These are phyloP conservation scores for Sparus aurata DNA, from an alignment of 2,797 vertebrate species.

Conservation along the genomic window DNA sequence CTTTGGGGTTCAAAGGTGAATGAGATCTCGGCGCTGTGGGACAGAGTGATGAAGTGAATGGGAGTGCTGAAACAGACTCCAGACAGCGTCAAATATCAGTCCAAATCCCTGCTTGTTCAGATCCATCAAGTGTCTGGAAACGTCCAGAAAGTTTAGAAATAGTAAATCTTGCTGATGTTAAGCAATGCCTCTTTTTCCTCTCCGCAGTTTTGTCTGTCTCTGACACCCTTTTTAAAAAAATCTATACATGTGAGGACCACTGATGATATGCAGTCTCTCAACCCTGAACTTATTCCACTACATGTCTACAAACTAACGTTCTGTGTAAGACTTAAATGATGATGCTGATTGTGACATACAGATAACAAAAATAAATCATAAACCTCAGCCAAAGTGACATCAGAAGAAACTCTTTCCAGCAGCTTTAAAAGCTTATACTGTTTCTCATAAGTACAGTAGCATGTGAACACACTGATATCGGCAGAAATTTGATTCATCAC, in stretches of 20 bases:
- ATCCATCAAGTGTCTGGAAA: constrained; percentile 59
- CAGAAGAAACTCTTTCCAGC: constrained; percentile 1
- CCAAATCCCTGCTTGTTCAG: constrained; percentile 65
- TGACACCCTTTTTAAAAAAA: neutral
- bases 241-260: neutral
- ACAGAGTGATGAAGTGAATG: constrained; percentile 62
- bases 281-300: neutral
- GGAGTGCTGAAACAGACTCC: constrained; percentile 53
- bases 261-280: neutral
- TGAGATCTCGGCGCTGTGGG: constrained; percentile 30
- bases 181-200: constrained; percentile 25
- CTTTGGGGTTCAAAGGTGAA: constrained; percentile 64
- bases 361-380: neutral
- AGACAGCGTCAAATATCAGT: constrained; percentile 66
- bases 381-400: neutral
- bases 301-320: neutral
- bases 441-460: constrained; percentile 23
- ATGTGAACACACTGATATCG: constrained; percentile 25
- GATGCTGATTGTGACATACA: neutral
- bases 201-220: neutral
- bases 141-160: constrained; percentile 44
- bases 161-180: constrained; percentile 47
- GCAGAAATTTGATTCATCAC: constrained; percentile 49
- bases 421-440: neutral
- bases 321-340: neutral